These are phyloP conservation scores for Drosophila micromelanica DNA, from an alignment of 1,140 invertebrate species.

Conservation along the genomic window DNA sequence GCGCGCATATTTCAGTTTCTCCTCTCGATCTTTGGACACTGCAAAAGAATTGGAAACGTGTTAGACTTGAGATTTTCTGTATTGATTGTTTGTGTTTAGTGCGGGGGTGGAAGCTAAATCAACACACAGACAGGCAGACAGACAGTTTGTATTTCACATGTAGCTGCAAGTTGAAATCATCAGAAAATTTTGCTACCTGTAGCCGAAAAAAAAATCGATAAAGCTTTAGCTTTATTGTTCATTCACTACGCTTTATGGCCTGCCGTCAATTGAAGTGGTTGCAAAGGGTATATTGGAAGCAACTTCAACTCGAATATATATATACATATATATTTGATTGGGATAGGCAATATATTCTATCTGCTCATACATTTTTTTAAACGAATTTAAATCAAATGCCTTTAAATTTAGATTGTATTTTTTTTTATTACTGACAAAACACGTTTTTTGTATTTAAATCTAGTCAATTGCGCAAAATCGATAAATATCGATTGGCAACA, in stretches of 20 bases:
- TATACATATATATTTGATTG: no score
- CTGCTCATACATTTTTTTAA: no score
- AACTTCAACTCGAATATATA: no score
- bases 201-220: constrained; percentile 38
- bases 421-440: no score
- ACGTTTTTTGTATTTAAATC: no score
- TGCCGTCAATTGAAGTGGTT: no score
- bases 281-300: no score
- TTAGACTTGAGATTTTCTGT: constrained; percentile 9
- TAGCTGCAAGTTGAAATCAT: constrained; percentile 50
- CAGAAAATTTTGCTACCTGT: constrained; percentile 52
- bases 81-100: constrained; percentile 19
- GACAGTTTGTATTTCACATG: constrained; percentile 34
- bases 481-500: no score
- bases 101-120: neutral
- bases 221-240: constrained; percentile 27
- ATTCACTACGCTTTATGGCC: neutral
- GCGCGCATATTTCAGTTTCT: constrained; percentile 88
- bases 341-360: no score
- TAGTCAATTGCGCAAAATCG: no score
- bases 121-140: neutral
- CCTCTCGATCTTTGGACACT: constrained; percentile 85
- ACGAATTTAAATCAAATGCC: no score
- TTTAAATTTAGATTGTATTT: no score
- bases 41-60: neutral